Evolutionary conservation across 2,797 vertebrate species (phyloP).

Genomic region (Columba guinea): DNA sequence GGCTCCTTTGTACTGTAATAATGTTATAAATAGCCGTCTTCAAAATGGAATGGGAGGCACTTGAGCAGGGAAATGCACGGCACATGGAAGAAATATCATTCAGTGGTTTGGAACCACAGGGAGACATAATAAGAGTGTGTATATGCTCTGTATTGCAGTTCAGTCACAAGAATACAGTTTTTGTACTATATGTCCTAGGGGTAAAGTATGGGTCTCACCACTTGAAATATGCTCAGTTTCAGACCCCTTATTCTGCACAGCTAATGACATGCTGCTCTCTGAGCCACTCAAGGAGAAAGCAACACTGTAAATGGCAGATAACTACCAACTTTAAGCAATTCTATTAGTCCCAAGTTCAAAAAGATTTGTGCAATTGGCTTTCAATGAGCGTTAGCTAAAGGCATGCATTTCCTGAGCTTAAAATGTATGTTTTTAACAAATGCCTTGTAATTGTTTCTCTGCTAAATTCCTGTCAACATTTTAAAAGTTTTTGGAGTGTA

Average conservation of each 20-base stretch:
- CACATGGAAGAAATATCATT: constrained; percentile 34
- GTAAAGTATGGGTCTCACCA: not conserved
- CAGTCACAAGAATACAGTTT: not conserved
- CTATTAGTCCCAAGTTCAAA: not conserved
- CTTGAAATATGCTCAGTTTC: not conserved
- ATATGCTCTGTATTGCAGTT: not conserved
- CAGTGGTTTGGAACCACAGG: not conserved
- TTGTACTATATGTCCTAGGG: not conserved
- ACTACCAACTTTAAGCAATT: not conserved
- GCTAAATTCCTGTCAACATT: not conserved
- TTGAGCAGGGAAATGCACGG: constrained; percentile 17
- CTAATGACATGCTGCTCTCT: not conserved
- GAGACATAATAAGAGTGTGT: not conserved
- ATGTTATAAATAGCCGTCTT: constrained; percentile 47
- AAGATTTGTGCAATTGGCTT: not conserved
- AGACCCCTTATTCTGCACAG: not conserved
- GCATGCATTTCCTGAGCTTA: not conserved
- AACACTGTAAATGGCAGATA: not conserved
- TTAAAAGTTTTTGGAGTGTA: not conserved
- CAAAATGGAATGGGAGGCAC: constrained; percentile 33
- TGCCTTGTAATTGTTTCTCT: not conserved
- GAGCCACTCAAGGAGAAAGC: not conserved
- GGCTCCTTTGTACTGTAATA: constrained; percentile 38
- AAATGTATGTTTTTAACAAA: not conserved
- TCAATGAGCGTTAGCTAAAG: not conserved